phyloP scores from a whole-genome alignment of 2,113 vertebrate genomes.

The Vimba vimba region DNA sequence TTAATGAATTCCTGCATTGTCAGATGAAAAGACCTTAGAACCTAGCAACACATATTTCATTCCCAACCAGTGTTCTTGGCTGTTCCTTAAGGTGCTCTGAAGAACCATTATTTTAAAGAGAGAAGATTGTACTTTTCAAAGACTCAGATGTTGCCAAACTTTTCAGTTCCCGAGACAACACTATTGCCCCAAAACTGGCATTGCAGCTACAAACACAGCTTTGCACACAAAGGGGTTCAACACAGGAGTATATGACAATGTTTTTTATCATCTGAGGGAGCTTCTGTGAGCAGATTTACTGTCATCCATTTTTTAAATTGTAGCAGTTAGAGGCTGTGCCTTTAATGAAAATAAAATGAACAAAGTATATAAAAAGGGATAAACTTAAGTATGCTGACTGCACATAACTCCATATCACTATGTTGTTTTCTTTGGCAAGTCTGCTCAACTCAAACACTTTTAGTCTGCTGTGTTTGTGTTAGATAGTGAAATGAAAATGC shows the following conservation, averaged over 20 bases:
- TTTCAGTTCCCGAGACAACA: background rate
- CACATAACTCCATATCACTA: slow-evolving; percentile 23
- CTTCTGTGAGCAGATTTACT: background rate
- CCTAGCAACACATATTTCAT: background rate
- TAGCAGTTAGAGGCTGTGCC: background rate
- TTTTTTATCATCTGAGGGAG: slow-evolving; percentile 3
- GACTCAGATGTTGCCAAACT: background rate
- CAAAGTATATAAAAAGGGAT: background rate
- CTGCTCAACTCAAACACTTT: slow-evolving; percentile 26
- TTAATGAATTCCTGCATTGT: background rate
- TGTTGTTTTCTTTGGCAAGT: slow-evolving; percentile 20
- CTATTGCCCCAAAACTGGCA: background rate
- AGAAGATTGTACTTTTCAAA: slow-evolving; percentile 5
- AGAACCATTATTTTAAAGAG: background rate
- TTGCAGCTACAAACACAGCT: slow-evolving; percentile 7
- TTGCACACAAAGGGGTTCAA: slow-evolving; percentile 22
- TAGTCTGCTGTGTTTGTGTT: background rate
- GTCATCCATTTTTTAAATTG: slow-evolving; percentile 20
- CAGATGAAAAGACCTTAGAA: background rate
- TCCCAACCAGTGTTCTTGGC: background rate
- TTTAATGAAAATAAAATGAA: slow-evolving; percentile 9
- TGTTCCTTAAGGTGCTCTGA: background rate
- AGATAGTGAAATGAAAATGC: background rate
- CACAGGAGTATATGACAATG: background rate
- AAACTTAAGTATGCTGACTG: background rate